These are phyloP conservation scores for Lasioglossum albipes DNA, from an alignment of 1,140 invertebrate species.

Conservation along the genomic window DNA sequence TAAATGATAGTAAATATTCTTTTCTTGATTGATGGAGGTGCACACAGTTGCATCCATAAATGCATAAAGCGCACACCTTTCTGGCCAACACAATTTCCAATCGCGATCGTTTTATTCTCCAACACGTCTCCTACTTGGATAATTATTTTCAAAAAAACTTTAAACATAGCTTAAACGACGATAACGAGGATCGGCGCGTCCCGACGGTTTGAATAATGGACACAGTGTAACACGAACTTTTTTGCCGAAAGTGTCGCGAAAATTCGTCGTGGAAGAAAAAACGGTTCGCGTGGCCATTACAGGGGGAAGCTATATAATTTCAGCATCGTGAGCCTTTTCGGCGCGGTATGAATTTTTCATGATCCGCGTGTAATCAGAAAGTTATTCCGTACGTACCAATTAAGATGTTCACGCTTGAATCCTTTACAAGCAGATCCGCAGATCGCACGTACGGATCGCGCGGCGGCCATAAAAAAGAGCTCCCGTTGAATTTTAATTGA, in stretches of 20 bases:
- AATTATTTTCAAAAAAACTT: too few relatives aligned
- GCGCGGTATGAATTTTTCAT: slow-evolving; percentile 57
- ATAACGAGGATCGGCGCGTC: not conserved
- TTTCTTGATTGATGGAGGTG: too few relatives aligned
- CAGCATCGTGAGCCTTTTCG: slow-evolving; percentile 20
- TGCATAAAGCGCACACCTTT: too few relatives aligned
- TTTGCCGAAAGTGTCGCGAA: not conserved
- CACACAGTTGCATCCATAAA: too few relatives aligned
- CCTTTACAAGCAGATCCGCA: slow-evolving; percentile 28
- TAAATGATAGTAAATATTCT: too few relatives aligned
- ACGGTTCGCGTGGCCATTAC: not conserved
- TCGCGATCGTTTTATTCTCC: too few relatives aligned
- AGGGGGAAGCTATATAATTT: slow-evolving; percentile 6
- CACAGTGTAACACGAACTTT: not conserved
- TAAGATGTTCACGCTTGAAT: slow-evolving; percentile 59
- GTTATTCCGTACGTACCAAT: slow-evolving; percentile 55
- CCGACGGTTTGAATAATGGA: not conserved
- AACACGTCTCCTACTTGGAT: too few relatives aligned
- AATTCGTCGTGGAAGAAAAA: not conserved
- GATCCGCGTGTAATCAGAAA: slow-evolving; percentile 45
- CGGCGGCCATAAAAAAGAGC: not conserved
- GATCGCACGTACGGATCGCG: slow-evolving; percentile 41
- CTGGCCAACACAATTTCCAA: too few relatives aligned
- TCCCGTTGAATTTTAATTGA: slow-evolving; percentile 58
- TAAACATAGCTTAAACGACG: too few relatives aligned